These are phyloP conservation scores for Pseudocheirus occidentalis DNA, from an alignment of 2,797 vertebrate genomes.

Conservation along the genomic window DNA sequence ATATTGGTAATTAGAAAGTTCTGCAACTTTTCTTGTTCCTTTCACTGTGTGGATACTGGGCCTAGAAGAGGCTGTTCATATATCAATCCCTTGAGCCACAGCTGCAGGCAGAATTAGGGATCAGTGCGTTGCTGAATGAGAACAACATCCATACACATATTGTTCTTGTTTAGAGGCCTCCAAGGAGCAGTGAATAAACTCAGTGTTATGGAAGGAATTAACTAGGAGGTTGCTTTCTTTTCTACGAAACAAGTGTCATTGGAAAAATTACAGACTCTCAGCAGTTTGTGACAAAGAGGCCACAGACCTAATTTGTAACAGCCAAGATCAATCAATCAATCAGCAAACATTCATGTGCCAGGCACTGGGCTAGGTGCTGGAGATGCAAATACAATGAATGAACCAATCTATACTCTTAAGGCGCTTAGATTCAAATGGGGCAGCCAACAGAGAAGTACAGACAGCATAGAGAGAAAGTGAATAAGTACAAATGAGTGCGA, in stretches of 20 bases:
- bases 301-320: not conserved
- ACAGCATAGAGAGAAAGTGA: not conserved
- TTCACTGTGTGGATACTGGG: not conserved
- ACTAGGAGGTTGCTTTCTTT: constrained; percentile 67
- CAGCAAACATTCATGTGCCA: not conserved
- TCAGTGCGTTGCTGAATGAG: not conserved
- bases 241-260: constrained; percentile 72
- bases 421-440: not conserved
- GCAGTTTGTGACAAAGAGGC: constrained; percentile 70
- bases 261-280: constrained; percentile 66
- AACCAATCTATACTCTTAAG: not conserved
- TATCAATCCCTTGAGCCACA: not conserved
- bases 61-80: not conserved
- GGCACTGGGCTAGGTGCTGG: not conserved
- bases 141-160: not conserved
- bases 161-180: not conserved
- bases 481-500: not conserved
- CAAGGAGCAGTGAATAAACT: constrained; percentile 66
- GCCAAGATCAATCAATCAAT: not conserved
- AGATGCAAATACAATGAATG: not conserved
- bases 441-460: not conserved
- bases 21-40: not conserved
- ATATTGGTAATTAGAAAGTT: not conserved
- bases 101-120: not conserved
- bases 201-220: constrained; percentile 65